These are phyloP conservation scores for Ennomos erosarius DNA, from an alignment of 2,888 invertebrate species.

Conservation along the genomic window DNA sequence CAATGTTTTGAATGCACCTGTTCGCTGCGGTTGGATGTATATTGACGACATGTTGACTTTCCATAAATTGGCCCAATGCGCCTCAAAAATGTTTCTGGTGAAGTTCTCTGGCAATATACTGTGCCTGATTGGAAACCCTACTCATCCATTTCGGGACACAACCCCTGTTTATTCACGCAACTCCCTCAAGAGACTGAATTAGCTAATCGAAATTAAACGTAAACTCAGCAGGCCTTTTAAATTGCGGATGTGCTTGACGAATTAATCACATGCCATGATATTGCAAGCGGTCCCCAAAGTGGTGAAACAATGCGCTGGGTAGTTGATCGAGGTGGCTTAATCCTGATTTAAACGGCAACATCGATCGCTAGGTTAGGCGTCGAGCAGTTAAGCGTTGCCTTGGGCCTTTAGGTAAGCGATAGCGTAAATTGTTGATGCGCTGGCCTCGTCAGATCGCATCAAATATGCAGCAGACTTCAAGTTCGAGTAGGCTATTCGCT, in stretches of 20 bases:
- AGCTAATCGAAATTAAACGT: slow-evolving; percentile 47
- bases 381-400: slow-evolving; percentile 57
- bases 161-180: slow-evolving; percentile 41
- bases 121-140: slow-evolving; percentile 31
- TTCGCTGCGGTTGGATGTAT: no score
- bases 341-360: slow-evolving; percentile 62
- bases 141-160: slow-evolving; percentile 40
- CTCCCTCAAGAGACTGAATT: slow-evolving; percentile 41
- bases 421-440: slow-evolving; percentile 69
- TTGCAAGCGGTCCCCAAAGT: slow-evolving; percentile 41
- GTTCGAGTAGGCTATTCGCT: slow-evolving; percentile 52
- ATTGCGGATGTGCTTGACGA: slow-evolving; percentile 35
- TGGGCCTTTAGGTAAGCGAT: slow-evolving; percentile 65
- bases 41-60: no score
- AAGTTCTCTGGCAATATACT: no score
- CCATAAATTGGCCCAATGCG: no score
- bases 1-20: no score
- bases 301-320: slow-evolving; percentile 49
- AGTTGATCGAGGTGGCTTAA: slow-evolving; percentile 56
- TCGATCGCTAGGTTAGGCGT: slow-evolving; percentile 57
- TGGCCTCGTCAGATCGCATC: slow-evolving; percentile 61
- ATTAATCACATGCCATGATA: slow-evolving; percentile 44
- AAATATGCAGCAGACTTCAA: slow-evolving; percentile 73
- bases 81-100: no score
- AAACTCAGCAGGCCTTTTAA: slow-evolving; percentile 42